Base-by-base conservation (phyloP, 1,140 invertebrate species). In the Brachionus rotundiformis region DNA sequence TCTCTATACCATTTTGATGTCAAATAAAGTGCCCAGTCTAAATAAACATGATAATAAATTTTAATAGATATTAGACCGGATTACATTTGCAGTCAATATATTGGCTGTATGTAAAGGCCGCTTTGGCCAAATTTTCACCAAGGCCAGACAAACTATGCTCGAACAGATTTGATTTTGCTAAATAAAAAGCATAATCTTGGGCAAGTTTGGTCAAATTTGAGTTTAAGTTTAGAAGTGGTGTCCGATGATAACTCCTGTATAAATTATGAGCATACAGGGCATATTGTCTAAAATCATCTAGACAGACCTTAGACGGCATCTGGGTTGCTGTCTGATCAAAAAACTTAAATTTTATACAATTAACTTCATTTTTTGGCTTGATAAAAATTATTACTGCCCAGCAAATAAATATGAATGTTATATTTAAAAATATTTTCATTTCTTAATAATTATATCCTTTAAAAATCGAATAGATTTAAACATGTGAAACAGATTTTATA, bases 71-170 rank as follows among this genome's bases (percentile, higher is more conserved):
- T n/a, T n/a, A n/a, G n/a, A n/a, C n/a, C n/a, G n/a, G n/a, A 8
- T 73, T 73, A 73, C 68, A 41, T 25, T 10, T 23, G 13, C 68
- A 73, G 16, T 68, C 11, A 41, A 73, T n/a, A 16, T 41, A 10
- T 31, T 25, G n/a, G 10, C 11, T 41, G 5, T 25, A 19, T 73
- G 68, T 1, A 4, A 41, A 44, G 0, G 8, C 19, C 10, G 36
- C 68, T 10, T 11, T 2, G 4, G 68, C 68, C 27, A 73, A 73
- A 73, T 73, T 73, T 73, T 73, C 68, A 16, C 68, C 68, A 73
- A 44, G 44, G 27, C 19, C 36, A 44, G 68, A 44, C 23, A 25
- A 44, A 11, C 68, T 44, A 44, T 73, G 68, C 4, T 41, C 16
- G 4, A 73, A 73, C 5, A 19, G 1, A 25, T 41, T 19, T 3